A percentile compares a stretch with the other conserved stretches of the same genome.
Conservation (phyloP, 1,140 invertebrate species). For the Heliconius melpomene region DNA sequence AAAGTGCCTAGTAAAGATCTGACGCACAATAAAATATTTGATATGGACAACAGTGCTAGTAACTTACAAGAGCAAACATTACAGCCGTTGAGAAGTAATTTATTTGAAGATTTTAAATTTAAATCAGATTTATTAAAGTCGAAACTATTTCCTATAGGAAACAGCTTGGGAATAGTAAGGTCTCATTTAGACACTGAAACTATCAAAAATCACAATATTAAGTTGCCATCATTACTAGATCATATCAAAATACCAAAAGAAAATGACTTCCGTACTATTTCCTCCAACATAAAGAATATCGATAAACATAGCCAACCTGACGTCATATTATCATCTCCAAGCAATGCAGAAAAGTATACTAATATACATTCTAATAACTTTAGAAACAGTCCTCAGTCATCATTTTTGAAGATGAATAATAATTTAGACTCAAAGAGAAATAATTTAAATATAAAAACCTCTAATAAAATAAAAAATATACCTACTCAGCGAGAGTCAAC, state of each 20-base stretch:
- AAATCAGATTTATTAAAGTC: constrained; percentile 39
- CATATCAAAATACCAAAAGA: constrained; percentile 9
- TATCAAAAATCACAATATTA: constrained; percentile 23
- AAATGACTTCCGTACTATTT: background rate
- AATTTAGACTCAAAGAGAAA: background rate
- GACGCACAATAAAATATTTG: constrained; percentile 42
- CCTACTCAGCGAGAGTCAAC: background rate
- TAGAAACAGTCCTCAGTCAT: background rate
- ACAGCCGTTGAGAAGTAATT: constrained; percentile 30
- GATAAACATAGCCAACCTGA: constrained; percentile 15
- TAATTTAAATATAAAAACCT: background rate
- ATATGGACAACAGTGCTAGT: constrained; percentile 59
- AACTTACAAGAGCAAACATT: constrained; percentile 49
- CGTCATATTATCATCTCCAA: background rate
- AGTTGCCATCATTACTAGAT: constrained; percentile 20
- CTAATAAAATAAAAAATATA: background rate
- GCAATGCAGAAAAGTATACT: background rate
- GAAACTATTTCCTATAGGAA: constrained; percentile 24
- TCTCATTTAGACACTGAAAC: background rate
- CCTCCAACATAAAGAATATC: background rate
- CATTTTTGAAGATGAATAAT: background rate
- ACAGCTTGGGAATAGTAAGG: background rate
- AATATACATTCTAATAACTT: background rate
- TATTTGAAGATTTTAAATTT: constrained; percentile 37
- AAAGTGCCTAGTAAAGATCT: constrained; percentile 27